Evolutionary conservation across 2,113 vertebrate genomes (phyloP), one percentile per base, ranked within the genome.

Genomic region (Poeciliopsis turrubarensis): DNA sequence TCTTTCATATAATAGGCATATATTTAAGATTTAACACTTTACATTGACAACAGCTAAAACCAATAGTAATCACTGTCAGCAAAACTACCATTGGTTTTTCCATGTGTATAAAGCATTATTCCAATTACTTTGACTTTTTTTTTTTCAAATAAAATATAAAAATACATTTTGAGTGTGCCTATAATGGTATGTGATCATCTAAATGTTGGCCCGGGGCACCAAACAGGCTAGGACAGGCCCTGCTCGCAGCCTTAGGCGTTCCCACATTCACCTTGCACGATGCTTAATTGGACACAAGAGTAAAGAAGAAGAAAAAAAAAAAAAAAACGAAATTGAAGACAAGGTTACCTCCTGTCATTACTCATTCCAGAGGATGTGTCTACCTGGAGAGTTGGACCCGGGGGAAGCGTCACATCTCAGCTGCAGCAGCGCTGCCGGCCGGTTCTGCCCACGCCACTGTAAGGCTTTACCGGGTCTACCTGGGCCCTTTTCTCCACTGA

Each of bases 231-330:
- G 34, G 10, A 37, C 34, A 10, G 34, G 10, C 10, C 34, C 34
- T 37, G 34, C 2, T 37, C 10, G 2, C 34, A 37, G 34, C 70
- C 71, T 64, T 12, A 31, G 41, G 68, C 75, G 30, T 72, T 81
- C 74, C 70, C 60, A 61, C 80, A 89, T 87, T 92, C 86, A 71
- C 85, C 80, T 91, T 82, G 83, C 85, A 87, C 85, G 63, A 47
- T 72, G 78, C 86, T 85, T 86, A 88, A 89, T 91, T 90, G 90
- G 75, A 83, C 70, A 73, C 65, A 72, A 88, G 87, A 89, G 86
- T 81, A 89, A 86, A 85, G 32, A 12, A 10, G 1, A 30, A 12
- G 9, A 8, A 3, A 11, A 11, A 3, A 37, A 37, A 3, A 37
- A 3, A 3, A 37, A 11, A 3, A 37, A 37, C 10, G 2, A 82